Evolutionary conservation across 1,140 invertebrate species (phyloP).

Genomic region (Kradibia gibbosae): DNA sequence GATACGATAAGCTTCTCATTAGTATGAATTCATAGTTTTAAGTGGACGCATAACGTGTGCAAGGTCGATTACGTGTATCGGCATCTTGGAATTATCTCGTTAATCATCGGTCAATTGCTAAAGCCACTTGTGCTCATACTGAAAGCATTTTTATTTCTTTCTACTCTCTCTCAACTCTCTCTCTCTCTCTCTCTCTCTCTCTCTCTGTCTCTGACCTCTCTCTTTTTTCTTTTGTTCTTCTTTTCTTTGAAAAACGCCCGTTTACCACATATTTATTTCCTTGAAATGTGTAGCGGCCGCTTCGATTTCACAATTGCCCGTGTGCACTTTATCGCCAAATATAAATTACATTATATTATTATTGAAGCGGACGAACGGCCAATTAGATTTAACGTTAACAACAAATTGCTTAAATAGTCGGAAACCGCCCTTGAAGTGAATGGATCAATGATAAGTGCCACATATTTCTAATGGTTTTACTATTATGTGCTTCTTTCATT

Average conservation of each 20-base stretch:
- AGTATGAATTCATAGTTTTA: constrained; percentile 1
- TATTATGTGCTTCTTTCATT: neutral
- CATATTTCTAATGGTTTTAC: neutral
- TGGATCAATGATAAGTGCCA: neutral
- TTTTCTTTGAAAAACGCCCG: neutral
- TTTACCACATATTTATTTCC: neutral
- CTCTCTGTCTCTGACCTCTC: neutral
- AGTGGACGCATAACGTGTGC: neutral
- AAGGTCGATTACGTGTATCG: neutral
- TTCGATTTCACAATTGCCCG: neutral
- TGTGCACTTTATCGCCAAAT: neutral
- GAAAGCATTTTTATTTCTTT: neutral
- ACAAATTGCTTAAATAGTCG: neutral
- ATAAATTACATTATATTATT: constrained; percentile 14
- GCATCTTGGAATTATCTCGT: neutral
- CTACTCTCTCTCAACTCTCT: neutral
- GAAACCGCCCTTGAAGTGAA: neutral
- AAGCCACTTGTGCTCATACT: neutral
- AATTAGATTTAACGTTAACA: neutral
- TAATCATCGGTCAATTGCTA: neutral
- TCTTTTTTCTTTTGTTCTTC: neutral
- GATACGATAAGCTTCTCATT: neutral
- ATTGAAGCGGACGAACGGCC: neutral
- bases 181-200: neutral
- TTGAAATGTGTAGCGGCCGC: neutral